A percentile compares a stretch with the other conserved stretches of the same genome.
These are phyloP conservation scores for Polydrusus pterygomalis DNA, from an alignment of 2,888 invertebrate species.

Conservation along the genomic window DNA sequence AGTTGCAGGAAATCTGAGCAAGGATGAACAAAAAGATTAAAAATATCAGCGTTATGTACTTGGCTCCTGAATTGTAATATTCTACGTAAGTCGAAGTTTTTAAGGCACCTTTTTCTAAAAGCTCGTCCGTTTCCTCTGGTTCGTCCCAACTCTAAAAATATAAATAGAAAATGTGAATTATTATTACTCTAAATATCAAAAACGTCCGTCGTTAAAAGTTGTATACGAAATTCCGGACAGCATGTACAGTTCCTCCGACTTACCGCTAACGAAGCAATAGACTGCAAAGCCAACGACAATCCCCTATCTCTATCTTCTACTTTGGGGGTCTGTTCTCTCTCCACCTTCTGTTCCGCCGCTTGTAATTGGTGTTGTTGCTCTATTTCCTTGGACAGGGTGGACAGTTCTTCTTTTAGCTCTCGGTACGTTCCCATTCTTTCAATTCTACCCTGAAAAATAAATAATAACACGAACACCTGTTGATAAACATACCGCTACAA, in stretches of 20 bases:
- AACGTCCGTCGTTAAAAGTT: too few species aligned
- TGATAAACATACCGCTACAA: too few species aligned
- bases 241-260: too few species aligned
- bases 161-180: not conserved
- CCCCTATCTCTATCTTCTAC: conserved; percentile 57
- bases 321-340: conserved; percentile 59
- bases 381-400: conserved; percentile 57
- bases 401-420: conserved; percentile 73
- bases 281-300: conserved; percentile 59
- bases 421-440: conserved; percentile 76
- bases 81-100: conserved; percentile 78
- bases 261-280: conserved; percentile 66
- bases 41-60: conserved; percentile 74
- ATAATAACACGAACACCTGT: too few species aligned
- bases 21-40: conserved; percentile 76
- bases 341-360: conserved; percentile 57
- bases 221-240: too few species aligned
- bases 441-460: conserved; percentile 75
- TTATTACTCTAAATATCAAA: too few species aligned
- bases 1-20: conserved; percentile 82
- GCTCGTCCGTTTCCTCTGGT: conserved; percentile 78
- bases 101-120: conserved; percentile 80
- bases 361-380: conserved; percentile 59
- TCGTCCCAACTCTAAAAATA: conserved; percentile 67
- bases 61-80: conserved; percentile 83